Evolutionary conservation across 2,797 vertebrate species (phyloP).

Genomic region (Crenuchus spilurus): DNA sequence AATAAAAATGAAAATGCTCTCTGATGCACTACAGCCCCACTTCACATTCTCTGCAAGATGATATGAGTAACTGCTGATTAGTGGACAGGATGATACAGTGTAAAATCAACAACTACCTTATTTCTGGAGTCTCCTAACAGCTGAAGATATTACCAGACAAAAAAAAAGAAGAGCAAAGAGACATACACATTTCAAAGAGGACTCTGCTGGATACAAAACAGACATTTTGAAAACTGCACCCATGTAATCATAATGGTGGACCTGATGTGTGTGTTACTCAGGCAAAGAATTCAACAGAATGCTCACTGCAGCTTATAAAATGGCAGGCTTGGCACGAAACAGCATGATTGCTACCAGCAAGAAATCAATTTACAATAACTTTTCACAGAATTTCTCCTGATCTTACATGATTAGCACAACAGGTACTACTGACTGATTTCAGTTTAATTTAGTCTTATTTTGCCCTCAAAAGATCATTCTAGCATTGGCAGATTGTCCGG

Average conservation of each 20-base stretch:
- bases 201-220: conserved; percentile 30
- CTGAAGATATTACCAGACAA: conserved; percentile 88
- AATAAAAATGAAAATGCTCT: too few species aligned
- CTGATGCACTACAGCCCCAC: conserved; percentile 3
- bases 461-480: background rate
- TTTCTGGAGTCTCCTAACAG: conserved; percentile 99
- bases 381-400: too few species aligned
- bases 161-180: conserved; percentile 87
- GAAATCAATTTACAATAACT: too few species aligned
- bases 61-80: conserved; percentile 58
- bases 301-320: background rate
- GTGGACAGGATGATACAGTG: conserved; percentile 68
- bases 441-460: background rate
- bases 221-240: conserved; percentile 25
- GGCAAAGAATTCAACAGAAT: background rate
- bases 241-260: background rate
- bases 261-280: background rate
- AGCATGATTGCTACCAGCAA: too few species aligned
- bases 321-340: too few species aligned
- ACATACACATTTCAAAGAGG: conserved; percentile 79
- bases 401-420: too few species aligned
- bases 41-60: conserved; percentile 12
- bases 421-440: too few species aligned
- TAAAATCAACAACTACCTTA: conserved; percentile 90
- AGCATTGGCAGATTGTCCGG: too few species aligned